Evolutionary conservation across 2,113 vertebrate species (phyloP), one percentile per base, ranked within the genome.

Genomic region (Tautogolabrus adspersus): DNA sequence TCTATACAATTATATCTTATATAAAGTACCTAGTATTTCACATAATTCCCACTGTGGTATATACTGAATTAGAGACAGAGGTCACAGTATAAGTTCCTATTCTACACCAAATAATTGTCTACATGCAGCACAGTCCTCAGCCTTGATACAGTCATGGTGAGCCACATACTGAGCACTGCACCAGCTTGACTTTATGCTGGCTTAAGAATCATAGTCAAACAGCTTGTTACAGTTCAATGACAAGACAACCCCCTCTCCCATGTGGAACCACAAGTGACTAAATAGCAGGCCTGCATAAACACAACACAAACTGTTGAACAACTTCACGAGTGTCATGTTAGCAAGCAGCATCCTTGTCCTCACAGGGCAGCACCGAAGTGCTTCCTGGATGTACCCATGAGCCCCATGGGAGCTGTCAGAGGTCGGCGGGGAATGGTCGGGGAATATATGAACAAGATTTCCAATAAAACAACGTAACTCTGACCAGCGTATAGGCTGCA

Each of bases 401-500:
- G 89, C 88, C 95, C 92, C 94, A 77, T 85, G 93, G 89, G 92
- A 93, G 79, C 86, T 90, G 90, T 94, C 91, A 92, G 92, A 93
- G 87, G 93, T 95, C 92, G 87, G 91, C 79, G 73, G 90, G 88
- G 87, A 93, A 73, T 13, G 82, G 87, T 87, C 88, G 87, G 91
- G 72, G 93, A 94, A 96, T 93, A 95, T 91, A 93, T 69, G 91
- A 94, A 95, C 92, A 88, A 77, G 93, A 84, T 91, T 94, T 95
- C 94, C 91, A 94, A 95, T 93, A 95, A 96, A 95, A 94, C 84
- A 91, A 90, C 89, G 92, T 90, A 94, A 94, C 90, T 92, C 88
- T 88, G 87, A 94, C 88, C 92, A 86, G 92, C 87, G 81, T 91
- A 88, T 87, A 21, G 75, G 75, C 86, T 70, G 66, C 84, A 51